Evolutionary conservation across 2,888 invertebrate species (phyloP).

Genomic region (Habroteleia sp.): DNA sequence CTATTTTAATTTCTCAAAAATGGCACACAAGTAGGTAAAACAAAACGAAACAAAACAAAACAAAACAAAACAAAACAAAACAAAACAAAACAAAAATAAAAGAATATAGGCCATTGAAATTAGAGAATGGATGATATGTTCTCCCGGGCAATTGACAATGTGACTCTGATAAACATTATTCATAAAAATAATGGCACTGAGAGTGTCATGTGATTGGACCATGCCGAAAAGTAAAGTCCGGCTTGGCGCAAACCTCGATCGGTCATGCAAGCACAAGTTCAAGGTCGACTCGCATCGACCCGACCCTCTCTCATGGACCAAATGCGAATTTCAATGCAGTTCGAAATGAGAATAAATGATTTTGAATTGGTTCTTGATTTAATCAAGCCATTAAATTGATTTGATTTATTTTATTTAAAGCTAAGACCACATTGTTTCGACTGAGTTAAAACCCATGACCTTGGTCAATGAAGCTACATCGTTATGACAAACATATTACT

Average conservation of each 20-base stretch:
- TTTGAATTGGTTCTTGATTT: not conserved
- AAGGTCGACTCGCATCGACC: slow-evolving; percentile 65
- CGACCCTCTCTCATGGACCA: slow-evolving; percentile 54
- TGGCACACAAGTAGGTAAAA: too few relatives aligned
- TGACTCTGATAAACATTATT: not conserved
- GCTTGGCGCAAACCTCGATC: slow-evolving; percentile 39
- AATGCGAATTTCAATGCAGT: slow-evolving; percentile 36
- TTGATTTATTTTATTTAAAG: too few relatives aligned
- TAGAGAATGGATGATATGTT: not conserved
- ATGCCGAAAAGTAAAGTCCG: slow-evolving; percentile 13
- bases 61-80: too few relatives aligned
- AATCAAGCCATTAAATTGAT: too few relatives aligned
- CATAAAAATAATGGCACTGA: not conserved
- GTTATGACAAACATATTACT: too few relatives aligned
- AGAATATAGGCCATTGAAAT: slow-evolving; percentile 12
- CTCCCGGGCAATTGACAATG: slow-evolving; percentile 7
- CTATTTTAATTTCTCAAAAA: too few relatives aligned
- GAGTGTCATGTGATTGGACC: not conserved
- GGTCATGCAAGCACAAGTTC: slow-evolving; percentile 69
- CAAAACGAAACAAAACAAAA: too few relatives aligned
- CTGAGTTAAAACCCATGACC: too few relatives aligned
- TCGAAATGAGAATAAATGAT: slow-evolving; percentile 1
- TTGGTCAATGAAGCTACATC: too few relatives aligned
- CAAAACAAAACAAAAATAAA: too few relatives aligned
- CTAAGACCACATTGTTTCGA: too few relatives aligned